Evolutionary conservation across 2,888 invertebrate species (phyloP), one percentile per base, ranked within the genome.

Genomic region (Trissolcus brochymenae): DNA sequence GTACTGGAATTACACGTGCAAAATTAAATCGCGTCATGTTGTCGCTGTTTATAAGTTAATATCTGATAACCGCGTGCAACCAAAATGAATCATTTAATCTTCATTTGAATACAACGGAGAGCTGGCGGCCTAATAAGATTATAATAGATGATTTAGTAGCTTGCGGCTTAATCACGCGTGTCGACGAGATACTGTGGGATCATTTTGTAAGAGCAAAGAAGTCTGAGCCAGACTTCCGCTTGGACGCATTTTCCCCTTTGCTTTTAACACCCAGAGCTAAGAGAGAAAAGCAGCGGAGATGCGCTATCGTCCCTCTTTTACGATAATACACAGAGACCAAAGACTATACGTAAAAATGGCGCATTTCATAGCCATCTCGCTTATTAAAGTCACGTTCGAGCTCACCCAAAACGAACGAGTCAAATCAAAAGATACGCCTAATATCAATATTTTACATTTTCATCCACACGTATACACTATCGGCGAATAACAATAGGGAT

Each of bases 71-170:
- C 43, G 61, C 66, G 50, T 50, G 54, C 57, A 13, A 13, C 9
- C 54, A 41, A 55, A 29, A 46, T 50, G 49, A 51, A 43, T 73
- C 66, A 78, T 78, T 78, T 70, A 78, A 78, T 70, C 68, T 68
- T 78, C 70, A 73, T 78, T 70, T 70, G 53, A 78, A 68, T 64
- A 67, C 59, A 21, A 65, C 62, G 54, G 70, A 66, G 64, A 56
- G 61, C 43, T 61, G 53, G 49, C 50, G 35, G 49, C 46, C 78
- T 80, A 80, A 80, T 78, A 78, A 80, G 80, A 74, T 73, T 80
- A 76, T 80, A 80, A 80, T 78, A 76, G 80, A 78, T 80, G 80
- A 80, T 80, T 80, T 80, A 80, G 73, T 73, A 76, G 72, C 73
- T 70, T 54, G 73, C 71, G 67, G 80, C 80, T 80, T 80, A 80